Percentiles rank a stretch among this genome's conserved stretches.
These are phyloP conservation scores for Sceliomorpha sp. DNA, from an alignment of 2,888 invertebrate genomes.

Conservation along the genomic window DNA sequence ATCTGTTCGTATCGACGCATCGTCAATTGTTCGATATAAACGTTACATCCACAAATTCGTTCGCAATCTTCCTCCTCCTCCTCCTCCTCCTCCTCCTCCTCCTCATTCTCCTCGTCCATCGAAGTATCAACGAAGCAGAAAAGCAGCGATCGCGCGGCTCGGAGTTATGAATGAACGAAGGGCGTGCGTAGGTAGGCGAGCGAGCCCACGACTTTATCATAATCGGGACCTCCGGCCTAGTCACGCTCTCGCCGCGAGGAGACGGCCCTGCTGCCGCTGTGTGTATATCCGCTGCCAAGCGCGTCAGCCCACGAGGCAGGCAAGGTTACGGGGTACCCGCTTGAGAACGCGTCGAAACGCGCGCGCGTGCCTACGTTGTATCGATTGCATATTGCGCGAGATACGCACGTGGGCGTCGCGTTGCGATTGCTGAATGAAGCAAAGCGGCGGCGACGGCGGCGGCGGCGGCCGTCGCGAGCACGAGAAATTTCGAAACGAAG, in stretches of 20 bases:
- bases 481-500: constrained; percentile 39
- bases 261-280: constrained; percentile 59
- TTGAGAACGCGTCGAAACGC: constrained; percentile 40
- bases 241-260: constrained; percentile 71
- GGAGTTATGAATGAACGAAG: constrained; percentile 67
- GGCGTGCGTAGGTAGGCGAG: constrained; percentile 72
- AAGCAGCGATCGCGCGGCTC: no score
- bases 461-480: constrained; percentile 12
- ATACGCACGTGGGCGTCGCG: constrained; percentile 50
- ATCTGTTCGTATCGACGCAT: no score
- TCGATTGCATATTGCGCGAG: constrained; percentile 44
- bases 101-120: no score
- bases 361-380: constrained; percentile 52
- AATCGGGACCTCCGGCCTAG: constrained; percentile 77
- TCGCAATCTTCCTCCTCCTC: no score
- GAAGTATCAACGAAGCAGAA: no score
- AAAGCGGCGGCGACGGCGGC: no score
- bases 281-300: constrained; percentile 58
- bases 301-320: constrained; percentile 51
- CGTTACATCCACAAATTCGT: no score
- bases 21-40: no score
- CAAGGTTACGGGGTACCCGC: constrained; percentile 67
- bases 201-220: constrained; percentile 76
- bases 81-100: no score
- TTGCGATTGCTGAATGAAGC: constrained; percentile 52